A percentile compares a stretch with the other conserved stretches of the same genome.
Conservation (phyloP, 2,113 vertebrate species). For the Brachyhypopomus occidentalis region DNA sequence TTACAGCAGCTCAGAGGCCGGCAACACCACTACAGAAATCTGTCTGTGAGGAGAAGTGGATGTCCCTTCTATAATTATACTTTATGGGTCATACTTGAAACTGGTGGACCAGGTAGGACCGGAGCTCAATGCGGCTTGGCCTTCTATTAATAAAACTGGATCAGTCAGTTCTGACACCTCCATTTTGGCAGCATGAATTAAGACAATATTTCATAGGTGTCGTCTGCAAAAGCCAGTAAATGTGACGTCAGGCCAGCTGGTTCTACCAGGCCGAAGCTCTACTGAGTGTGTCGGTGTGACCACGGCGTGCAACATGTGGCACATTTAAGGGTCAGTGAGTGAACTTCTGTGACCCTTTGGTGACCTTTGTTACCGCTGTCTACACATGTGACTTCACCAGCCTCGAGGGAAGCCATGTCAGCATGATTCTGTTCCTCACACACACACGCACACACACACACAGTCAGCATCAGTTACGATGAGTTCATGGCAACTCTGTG, state of each 20-base stretch:
- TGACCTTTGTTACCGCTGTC: neutral
- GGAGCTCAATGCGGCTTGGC: neutral
- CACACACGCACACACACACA: constrained; percentile 7
- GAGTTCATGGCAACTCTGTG: constrained; percentile 29
- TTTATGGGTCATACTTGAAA: neutral
- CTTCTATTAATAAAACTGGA: neutral
- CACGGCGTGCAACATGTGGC: constrained; percentile 18
- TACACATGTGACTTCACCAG: constrained; percentile 35
- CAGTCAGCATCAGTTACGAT: constrained; percentile 20
- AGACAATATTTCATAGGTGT: too few species aligned
- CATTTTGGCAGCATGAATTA: too few species aligned
- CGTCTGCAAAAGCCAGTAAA: too few species aligned
- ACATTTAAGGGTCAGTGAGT: constrained; percentile 3
- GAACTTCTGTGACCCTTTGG: constrained; percentile 33
- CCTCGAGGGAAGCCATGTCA: constrained; percentile 1
- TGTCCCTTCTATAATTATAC: neutral
- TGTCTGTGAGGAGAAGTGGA: neutral
- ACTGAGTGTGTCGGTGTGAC: constrained; percentile 30
- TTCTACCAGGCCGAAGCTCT: neutral
- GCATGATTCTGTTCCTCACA: neutral
- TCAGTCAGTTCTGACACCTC: neutral
- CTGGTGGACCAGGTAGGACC: neutral
- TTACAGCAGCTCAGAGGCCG: too few species aligned
- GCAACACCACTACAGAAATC: too few species aligned
- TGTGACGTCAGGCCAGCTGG: neutral